phyloP scores from a whole-genome alignment of 1,140 invertebrate genomes.

The Wasmannia auropunctata region DNA sequence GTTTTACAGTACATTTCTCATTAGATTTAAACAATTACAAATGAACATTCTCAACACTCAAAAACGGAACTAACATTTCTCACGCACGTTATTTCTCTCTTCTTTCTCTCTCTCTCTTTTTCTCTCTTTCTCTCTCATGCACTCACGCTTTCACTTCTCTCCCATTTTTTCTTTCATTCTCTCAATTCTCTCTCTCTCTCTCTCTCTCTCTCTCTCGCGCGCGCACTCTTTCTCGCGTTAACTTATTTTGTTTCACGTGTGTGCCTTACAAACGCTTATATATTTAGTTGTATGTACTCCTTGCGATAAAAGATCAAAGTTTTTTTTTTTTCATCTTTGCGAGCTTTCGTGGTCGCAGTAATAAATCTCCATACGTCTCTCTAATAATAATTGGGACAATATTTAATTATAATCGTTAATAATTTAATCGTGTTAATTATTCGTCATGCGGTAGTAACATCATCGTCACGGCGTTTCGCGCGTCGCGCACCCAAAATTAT shows the following conservation, averaged over 20 bases:
- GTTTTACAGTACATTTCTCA: conserved; percentile 80
- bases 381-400: conserved; percentile 47
- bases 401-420: conserved; percentile 53
- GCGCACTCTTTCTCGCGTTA: background rate
- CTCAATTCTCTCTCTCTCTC: background rate
- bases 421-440: conserved; percentile 50
- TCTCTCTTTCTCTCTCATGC: conserved; percentile 5
- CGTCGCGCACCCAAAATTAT: conserved; percentile 45
- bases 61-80: conserved; percentile 76
- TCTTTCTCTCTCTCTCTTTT: background rate
- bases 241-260: conserved; percentile 35
- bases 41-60: conserved; percentile 79
- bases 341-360: conserved; percentile 32
- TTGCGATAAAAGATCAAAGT: conserved; percentile 53
- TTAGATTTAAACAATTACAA: conserved; percentile 82
- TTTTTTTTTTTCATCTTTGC: conserved; percentile 21
- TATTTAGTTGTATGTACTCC: conserved; percentile 31
- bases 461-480: conserved; percentile 36
- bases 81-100: background rate
- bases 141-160: background rate
- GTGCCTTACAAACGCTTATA: conserved; percentile 63
- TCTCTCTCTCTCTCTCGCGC: conserved; percentile 17
- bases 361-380: conserved; percentile 42
- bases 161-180: background rate
- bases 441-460: conserved; percentile 44